These are phyloP conservation scores for Phengaris arion DNA, from an alignment of 2,888 invertebrate species.

Conservation along the genomic window DNA sequence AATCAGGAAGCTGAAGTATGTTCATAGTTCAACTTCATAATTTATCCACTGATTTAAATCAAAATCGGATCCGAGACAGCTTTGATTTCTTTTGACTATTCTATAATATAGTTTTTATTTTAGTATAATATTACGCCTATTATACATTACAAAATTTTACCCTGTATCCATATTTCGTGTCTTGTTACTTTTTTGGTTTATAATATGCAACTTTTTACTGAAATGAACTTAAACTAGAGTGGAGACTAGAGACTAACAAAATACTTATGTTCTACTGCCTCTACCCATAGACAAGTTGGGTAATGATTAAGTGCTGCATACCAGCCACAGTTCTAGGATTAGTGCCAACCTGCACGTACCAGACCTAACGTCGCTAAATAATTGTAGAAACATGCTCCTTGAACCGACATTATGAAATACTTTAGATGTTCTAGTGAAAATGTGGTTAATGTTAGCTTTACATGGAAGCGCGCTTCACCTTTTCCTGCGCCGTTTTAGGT, in stretches of 20 bases:
- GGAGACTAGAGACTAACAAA: not conserved
- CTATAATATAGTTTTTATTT: no score
- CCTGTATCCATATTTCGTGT: no score
- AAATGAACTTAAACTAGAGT: no score
- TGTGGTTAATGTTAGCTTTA: not conserved
- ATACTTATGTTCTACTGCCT: not conserved
- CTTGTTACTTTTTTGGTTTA: no score
- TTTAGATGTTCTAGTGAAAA: not conserved
- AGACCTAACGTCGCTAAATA: slow-evolving; percentile 33
- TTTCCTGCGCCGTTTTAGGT: not conserved
- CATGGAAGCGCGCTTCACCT: not conserved
- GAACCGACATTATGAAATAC: slow-evolving; percentile 7
- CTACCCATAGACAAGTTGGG: not conserved
- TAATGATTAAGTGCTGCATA: slow-evolving; percentile 24
- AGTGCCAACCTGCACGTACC: slow-evolving; percentile 35
- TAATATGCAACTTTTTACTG: no score
- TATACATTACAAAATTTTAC: no score
- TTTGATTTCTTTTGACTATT: no score
- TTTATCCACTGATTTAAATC: no score
- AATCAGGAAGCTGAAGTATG: not conserved
- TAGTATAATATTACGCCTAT: no score
- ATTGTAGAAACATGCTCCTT: slow-evolving; percentile 21
- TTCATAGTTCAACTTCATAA: not conserved
- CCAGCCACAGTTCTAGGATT: slow-evolving; percentile 30
- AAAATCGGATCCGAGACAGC: no score